Percentiles rank a stretch among this genome's conserved stretches.
Evolutionary conservation across 2,113 vertebrate genomes (phyloP).

Genomic region (Bos javanicus): DNA sequence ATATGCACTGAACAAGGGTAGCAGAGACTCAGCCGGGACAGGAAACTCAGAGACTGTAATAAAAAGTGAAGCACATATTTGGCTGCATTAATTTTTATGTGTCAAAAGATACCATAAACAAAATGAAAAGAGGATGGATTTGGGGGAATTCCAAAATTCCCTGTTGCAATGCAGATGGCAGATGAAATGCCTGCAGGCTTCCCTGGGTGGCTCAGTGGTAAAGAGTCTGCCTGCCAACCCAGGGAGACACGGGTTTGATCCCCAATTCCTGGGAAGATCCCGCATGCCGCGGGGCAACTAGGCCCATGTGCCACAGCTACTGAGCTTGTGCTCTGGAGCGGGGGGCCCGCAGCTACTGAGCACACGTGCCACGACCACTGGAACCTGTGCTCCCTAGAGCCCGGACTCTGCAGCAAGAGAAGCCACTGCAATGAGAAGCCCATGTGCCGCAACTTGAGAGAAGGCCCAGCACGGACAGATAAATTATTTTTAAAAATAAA

Average conservation of each 20-base stretch:
- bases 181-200: background rate
- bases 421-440: background rate
- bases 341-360: rapidly evolving
- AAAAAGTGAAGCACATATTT: background rate
- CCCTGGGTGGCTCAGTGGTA: background rate
- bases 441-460: background rate
- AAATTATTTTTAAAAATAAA: background rate
- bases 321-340: background rate
- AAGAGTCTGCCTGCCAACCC: background rate
- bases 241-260: background rate
- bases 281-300: rapidly evolving
- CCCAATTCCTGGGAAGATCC: background rate
- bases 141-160: background rate
- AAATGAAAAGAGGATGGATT: background rate
- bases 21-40: background rate
- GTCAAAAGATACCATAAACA: background rate
- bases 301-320: background rate
- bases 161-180: background rate
- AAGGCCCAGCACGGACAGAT: background rate
- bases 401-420: background rate
- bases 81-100: background rate
- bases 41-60: background rate
- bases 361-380: rapidly evolving
- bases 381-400: background rate
- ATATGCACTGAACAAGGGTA: background rate